Evolutionary conservation across 2,797 vertebrate genomes (phyloP).

Genomic region (Darevskia mixta): DNA sequence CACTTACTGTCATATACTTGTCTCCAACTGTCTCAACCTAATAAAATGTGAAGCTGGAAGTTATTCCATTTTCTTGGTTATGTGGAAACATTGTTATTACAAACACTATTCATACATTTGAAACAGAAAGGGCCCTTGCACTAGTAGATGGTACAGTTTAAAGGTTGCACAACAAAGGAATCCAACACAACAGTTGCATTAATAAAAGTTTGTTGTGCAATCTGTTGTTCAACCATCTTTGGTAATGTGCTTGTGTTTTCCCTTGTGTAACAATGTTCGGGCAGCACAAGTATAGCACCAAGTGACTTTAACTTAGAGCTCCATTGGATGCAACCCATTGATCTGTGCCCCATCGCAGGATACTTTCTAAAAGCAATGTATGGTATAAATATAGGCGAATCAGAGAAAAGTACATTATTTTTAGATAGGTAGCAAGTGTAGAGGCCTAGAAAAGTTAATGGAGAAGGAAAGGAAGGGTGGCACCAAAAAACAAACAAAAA

Average conservation of each 20-base stretch:
- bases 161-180: neutral
- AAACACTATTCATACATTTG: neutral
- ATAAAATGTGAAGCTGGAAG: conserved; percentile 52
- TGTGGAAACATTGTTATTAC: neutral
- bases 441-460: neutral
- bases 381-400: neutral
- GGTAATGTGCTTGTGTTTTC: no score
- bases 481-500: neutral
- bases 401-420: neutral
- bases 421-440: neutral
- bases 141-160: no score
- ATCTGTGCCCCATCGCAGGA: neutral
- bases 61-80: conserved; percentile 23
- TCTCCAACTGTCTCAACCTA: conserved; percentile 99
- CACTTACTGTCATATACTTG: conserved; percentile 99
- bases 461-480: neutral
- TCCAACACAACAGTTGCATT: no score
- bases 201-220: no score
- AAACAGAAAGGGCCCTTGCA: no score
- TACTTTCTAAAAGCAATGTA: neutral
- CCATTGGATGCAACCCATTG: neutral
- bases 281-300: no score
- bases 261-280: no score
- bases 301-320: no score
- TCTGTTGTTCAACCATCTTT: no score